Percentiles rank a stretch among this genome's conserved stretches.
These are phyloP conservation scores for Actinia tenebrosa DNA, from an alignment of 64 coral and sea anemone genomes.

Conservation along the genomic window DNA sequence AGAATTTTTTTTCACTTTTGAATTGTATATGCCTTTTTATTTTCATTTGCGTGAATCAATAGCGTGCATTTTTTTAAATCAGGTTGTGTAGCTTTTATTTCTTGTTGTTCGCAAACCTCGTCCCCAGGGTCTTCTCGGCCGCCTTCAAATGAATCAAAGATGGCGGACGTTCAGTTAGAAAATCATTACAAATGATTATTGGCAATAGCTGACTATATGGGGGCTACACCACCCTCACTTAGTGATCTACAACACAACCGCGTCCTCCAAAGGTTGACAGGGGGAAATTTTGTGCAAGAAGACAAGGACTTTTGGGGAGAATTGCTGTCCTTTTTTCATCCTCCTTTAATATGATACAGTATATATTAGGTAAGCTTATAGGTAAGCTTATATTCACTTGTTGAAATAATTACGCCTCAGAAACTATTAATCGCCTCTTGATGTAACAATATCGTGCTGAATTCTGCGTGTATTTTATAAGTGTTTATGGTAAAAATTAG, in stretches of 20 bases:
- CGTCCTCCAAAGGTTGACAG: conserved; percentile 83
- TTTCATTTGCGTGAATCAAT: no score
- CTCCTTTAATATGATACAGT: conserved; percentile 29
- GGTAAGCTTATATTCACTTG: conserved; percentile 20
- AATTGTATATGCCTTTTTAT: no score
- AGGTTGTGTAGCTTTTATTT: no score
- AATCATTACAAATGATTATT: conserved; percentile 26
- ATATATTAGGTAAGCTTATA: conserved; percentile 4
- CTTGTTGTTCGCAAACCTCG: no score
- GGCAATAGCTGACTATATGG: conserved; percentile 48
- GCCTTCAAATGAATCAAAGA: background rate
- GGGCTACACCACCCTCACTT: conserved; percentile 93
- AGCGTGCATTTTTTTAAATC: no score
- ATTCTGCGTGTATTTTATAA: no score
- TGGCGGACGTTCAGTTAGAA: conserved; percentile 1
- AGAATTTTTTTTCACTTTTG: no score
- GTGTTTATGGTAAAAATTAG: no score
- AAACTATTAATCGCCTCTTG: no score
- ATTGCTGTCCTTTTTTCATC: conserved; percentile 78
- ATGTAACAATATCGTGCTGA: no score
- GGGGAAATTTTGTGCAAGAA: conserved; percentile 56
- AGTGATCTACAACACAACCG: conserved; percentile 92
- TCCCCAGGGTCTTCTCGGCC: no score
- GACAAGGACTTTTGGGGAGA: conserved; percentile 88
- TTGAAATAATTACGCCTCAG: no score